phyloP scores from a whole-genome alignment of 1,140 invertebrate genomes.

The Formica selysi region DNA sequence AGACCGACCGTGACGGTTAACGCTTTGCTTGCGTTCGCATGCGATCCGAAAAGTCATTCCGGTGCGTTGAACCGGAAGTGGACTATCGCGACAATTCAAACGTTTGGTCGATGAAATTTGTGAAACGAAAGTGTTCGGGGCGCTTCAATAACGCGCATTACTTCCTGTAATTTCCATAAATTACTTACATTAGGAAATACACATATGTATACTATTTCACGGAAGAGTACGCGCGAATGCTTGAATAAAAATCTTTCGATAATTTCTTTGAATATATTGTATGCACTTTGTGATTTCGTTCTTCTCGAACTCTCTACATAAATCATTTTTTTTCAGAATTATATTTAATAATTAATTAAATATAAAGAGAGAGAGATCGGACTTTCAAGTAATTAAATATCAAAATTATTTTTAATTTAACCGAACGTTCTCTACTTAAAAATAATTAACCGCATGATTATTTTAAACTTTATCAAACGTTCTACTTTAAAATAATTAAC shows the following conservation, averaged over 20 bases:
- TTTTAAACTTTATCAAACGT: background rate
- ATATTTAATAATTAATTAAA: constrained; percentile 17
- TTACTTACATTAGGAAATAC: background rate
- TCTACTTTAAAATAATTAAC: constrained; percentile 4
- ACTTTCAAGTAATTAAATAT: background rate
- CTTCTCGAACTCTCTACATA: background rate
- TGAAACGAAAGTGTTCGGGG: constrained; percentile 26
- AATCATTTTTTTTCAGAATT: constrained; percentile 2
- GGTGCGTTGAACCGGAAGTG: constrained; percentile 29
- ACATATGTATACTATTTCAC: background rate
- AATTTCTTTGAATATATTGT: background rate
- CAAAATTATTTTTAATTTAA: constrained; percentile 11
- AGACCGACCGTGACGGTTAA: constrained; percentile 50
- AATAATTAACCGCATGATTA: constrained; percentile 2
- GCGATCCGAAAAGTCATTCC: constrained; percentile 35
- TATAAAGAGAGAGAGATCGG: background rate
- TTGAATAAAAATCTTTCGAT: background rate
- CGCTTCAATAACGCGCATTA: constrained; percentile 10
- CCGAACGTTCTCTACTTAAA: background rate
- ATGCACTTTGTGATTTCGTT: background rate
- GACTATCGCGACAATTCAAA: constrained; percentile 36
- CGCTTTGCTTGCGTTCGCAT: constrained; percentile 29
- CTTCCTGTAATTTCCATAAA: constrained; percentile 6
- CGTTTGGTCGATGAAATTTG: background rate
- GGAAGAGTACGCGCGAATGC: background rate